Evolutionary conservation across 2,797 vertebrate genomes (phyloP).

Genomic region (Enteromius unitaeniatus): DNA sequence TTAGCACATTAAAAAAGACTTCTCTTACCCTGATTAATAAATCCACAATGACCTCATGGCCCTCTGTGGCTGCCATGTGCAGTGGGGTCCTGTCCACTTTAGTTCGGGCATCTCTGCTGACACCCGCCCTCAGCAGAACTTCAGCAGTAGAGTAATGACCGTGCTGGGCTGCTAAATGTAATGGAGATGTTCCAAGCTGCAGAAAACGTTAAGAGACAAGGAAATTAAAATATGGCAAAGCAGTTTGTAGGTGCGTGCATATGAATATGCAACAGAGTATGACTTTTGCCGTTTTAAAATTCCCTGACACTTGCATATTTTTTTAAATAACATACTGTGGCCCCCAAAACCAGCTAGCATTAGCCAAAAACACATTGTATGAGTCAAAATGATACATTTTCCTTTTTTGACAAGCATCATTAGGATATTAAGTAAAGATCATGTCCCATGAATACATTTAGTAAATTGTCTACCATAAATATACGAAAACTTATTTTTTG

Average conservation of each 20-base stretch:
- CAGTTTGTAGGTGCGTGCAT: background rate
- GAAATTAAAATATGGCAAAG: background rate
- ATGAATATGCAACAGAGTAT: background rate
- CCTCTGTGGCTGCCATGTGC: constrained; percentile 91
- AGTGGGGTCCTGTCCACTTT: constrained; percentile 94
- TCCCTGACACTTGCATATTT: background rate
- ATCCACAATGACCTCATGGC: constrained; percentile 87
- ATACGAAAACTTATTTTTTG: too few relatives aligned
- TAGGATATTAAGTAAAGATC: too few relatives aligned
- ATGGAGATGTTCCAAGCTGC: constrained; percentile 90
- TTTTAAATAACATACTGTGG: background rate
- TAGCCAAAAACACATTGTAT: too few relatives aligned
- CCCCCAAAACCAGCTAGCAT: too few relatives aligned
- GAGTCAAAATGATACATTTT: too few relatives aligned
- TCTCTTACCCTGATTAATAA: constrained; percentile 85
- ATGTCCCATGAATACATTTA: too few relatives aligned
- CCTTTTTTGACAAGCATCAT: too few relatives aligned
- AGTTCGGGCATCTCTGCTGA: constrained; percentile 92
- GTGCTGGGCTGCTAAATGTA: constrained; percentile 90
- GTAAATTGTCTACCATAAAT: too few relatives aligned
- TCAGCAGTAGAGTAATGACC: constrained; percentile 93
- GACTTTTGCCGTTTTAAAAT: background rate
- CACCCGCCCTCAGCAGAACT: constrained; percentile 88
- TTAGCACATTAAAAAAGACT: background rate
- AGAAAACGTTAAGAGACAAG: background rate